Conservation (phyloP, 2,797 vertebrate species). For the Pteronotus mesoamericanus region DNA sequence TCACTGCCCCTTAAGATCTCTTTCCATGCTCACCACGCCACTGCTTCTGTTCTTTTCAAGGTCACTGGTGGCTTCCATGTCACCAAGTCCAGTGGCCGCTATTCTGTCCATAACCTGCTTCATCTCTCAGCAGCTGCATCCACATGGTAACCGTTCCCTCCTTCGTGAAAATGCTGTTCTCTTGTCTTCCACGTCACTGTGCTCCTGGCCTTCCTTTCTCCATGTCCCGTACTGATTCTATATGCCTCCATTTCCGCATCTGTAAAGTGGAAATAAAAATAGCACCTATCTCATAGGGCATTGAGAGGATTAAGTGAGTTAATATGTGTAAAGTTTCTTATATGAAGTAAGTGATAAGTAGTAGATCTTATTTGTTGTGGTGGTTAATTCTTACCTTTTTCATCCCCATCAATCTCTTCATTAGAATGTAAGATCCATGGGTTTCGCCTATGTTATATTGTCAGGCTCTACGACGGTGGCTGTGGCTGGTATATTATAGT, state of each 20-base stretch:
- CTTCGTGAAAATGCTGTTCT: neutral
- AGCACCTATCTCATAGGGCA: neutral
- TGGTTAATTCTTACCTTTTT: neutral
- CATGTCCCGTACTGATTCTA: neutral
- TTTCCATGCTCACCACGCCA: neutral
- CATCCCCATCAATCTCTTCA: neutral
- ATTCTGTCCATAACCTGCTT: neutral
- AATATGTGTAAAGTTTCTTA: neutral
- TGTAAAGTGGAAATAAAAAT: neutral
- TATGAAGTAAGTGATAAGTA: neutral
- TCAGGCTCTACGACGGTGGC: neutral
- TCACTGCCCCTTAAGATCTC: neutral
- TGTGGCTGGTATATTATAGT: neutral
- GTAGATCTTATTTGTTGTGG: neutral
- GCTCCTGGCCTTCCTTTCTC: neutral
- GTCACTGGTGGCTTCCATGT: neutral
- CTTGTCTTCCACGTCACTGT: neutral
- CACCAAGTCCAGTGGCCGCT: neutral
- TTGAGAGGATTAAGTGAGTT: neutral
- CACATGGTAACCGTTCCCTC: rapidly evolving
- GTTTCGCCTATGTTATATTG: neutral
- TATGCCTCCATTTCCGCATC: neutral
- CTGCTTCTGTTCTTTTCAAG: neutral
- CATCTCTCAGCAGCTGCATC: neutral
- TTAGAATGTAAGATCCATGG: neutral